Evolutionary conservation across 2,797 vertebrate genomes (phyloP).

Genomic region (Coccyzus lansbergi): DNA sequence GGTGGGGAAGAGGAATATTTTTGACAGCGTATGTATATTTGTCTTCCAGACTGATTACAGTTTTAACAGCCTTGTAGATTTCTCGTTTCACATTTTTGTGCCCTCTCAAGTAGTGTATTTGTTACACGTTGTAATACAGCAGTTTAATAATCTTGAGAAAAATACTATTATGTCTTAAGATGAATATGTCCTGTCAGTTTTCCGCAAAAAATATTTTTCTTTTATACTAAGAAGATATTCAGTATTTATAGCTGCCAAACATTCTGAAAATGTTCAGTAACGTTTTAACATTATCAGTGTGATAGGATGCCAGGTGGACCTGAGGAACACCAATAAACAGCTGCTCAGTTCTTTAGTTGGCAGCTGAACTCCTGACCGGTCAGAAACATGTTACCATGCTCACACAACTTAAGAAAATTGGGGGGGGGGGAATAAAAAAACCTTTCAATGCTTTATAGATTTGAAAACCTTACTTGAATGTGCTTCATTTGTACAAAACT

Average conservation of each 20-base stretch:
- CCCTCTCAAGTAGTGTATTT: background rate
- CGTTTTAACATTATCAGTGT: background rate
- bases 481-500: background rate
- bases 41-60: background rate
- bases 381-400: background rate
- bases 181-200: background rate
- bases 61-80: background rate
- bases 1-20: background rate
- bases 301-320: background rate
- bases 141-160: background rate
- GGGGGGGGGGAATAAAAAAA: too few species aligned
- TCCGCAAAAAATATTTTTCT: background rate
- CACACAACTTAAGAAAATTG: background rate
- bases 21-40: background rate
- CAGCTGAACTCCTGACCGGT: background rate
- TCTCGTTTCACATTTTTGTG: background rate
- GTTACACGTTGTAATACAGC: background rate
- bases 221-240: background rate
- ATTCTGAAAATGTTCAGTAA: background rate
- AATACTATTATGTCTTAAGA: background rate
- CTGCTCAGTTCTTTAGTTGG: background rate
- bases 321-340: background rate
- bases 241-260: background rate
- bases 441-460: background rate
- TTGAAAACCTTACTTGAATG: background rate